These are phyloP conservation scores for Xanthia togata DNA, from an alignment of 2,888 invertebrate species.

Conservation along the genomic window DNA sequence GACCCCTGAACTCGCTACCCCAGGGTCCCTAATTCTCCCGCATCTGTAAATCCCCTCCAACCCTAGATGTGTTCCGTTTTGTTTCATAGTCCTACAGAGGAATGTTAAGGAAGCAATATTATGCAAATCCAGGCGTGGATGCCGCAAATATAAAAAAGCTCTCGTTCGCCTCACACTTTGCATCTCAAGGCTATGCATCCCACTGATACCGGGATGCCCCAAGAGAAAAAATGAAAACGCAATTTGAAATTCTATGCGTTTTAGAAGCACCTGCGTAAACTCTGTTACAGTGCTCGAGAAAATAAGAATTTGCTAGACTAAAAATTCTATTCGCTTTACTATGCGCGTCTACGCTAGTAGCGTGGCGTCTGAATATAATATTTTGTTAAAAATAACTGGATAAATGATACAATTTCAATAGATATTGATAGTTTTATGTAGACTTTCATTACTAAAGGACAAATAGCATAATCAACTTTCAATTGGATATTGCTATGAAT, in stretches of 20 bases:
- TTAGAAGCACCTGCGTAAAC: conserved; percentile 83
- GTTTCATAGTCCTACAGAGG: conserved; percentile 81
- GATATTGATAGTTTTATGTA: conserved; percentile 12
- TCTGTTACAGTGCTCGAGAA: conserved; percentile 65
- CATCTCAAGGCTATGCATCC: conserved; percentile 90
- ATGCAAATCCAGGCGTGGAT: conserved; percentile 89
- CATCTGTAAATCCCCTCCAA: conserved; percentile 64
- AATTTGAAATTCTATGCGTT: conserved; percentile 89
- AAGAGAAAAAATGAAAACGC: conserved; percentile 88
- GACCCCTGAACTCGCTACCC: conserved; percentile 48
- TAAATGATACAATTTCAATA: conserved; percentile 25
- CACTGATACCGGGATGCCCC: conserved; percentile 87
- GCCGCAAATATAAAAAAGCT: conserved; percentile 89
- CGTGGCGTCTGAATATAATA: conserved; percentile 38
- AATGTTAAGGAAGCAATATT: conserved; percentile 91
- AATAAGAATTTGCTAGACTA: conserved; percentile 64
- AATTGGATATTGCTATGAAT: not conserved
- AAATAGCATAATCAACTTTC: not conserved
- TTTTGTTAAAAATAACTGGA: conserved; percentile 31
- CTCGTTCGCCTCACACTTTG: conserved; percentile 87
- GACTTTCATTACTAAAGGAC: not conserved
- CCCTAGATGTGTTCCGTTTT: conserved; percentile 76
- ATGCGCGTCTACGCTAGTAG: conserved; percentile 43
- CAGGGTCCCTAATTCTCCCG: conserved; percentile 51
- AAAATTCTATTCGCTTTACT: conserved; percentile 54